These are phyloP conservation scores for Asbolus verrucosus DNA, from an alignment of 1,140 invertebrate genomes.

Conservation along the genomic window DNA sequence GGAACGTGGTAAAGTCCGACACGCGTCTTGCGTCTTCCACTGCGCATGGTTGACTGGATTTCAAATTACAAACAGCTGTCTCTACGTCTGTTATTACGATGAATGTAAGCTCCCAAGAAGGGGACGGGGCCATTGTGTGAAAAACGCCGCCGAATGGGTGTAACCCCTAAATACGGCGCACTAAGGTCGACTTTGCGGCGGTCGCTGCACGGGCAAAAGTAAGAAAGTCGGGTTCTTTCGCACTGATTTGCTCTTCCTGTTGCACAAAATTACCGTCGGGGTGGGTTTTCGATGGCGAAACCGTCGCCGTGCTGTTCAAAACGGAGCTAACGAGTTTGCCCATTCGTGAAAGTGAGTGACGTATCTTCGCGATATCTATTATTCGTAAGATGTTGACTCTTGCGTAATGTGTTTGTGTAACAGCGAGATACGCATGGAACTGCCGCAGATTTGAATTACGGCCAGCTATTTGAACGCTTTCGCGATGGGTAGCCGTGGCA, in stretches of 20 bases:
- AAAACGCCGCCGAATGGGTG: background rate
- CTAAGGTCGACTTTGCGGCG: background rate
- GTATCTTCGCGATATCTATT: too few relatives aligned
- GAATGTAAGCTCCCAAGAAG: conserved; percentile 20
- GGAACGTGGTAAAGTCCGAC: conserved; percentile 5
- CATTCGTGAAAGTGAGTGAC: too few relatives aligned
- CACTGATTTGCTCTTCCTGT: background rate
- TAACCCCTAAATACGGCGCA: background rate
- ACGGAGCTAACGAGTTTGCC: too few relatives aligned
- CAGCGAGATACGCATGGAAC: too few relatives aligned
- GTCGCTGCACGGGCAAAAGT: background rate
- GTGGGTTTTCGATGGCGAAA: too few relatives aligned
- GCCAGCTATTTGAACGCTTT: too few relatives aligned
- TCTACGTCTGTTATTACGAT: conserved; percentile 6
- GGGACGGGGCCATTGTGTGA: background rate
- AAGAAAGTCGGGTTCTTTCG: background rate
- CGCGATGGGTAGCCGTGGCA: too few relatives aligned
- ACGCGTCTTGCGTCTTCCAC: conserved; percentile 42
- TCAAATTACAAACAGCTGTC: conserved; percentile 37
- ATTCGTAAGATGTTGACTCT: too few relatives aligned
- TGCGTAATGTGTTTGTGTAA: too few relatives aligned
- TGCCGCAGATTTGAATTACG: too few relatives aligned
- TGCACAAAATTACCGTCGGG: too few relatives aligned
- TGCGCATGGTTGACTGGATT: conserved; percentile 48
- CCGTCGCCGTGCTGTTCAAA: too few relatives aligned